These are phyloP conservation scores for Euzophera pinguis DNA, from an alignment of 2,888 invertebrate species.

Conservation along the genomic window DNA sequence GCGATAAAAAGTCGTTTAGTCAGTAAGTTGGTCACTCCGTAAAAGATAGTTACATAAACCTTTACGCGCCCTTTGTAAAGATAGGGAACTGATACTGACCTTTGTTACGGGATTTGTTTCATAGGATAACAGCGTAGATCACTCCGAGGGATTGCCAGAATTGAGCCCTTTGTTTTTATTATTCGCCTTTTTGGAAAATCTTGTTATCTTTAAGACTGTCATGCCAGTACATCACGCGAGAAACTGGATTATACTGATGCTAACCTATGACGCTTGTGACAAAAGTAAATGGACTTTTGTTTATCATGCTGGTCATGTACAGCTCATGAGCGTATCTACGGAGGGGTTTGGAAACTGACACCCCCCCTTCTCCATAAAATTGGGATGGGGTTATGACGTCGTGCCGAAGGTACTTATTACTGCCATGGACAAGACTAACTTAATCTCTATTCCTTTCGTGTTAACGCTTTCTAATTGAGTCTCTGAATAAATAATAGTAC, in stretches of 20 bases:
- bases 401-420: too few relatives aligned
- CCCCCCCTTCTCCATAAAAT: too few relatives aligned
- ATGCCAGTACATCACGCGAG: not conserved
- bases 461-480: too few relatives aligned
- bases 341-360: too few relatives aligned
- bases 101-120: slow-evolving; percentile 41
- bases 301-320: too few relatives aligned
- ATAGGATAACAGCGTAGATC: slow-evolving; percentile 53
- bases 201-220: slow-evolving; percentile 36
- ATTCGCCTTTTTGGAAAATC: slow-evolving; percentile 46
- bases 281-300: not conserved
- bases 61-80: slow-evolving; percentile 28
- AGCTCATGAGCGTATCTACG: too few relatives aligned
- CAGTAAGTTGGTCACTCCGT: slow-evolving; percentile 26
- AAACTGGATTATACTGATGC: not conserved
- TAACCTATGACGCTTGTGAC: not conserved
- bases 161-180: slow-evolving; percentile 57
- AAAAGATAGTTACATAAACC: slow-evolving; percentile 33
- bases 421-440: too few relatives aligned
- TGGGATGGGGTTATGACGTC: too few relatives aligned
- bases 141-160: slow-evolving; percentile 51
- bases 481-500: too few relatives aligned
- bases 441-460: too few relatives aligned
- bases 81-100: slow-evolving; percentile 52
- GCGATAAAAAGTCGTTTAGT: not conserved